phyloP scores from a whole-genome alignment of 2,888 invertebrate species.

The Norana najaformis region DNA sequence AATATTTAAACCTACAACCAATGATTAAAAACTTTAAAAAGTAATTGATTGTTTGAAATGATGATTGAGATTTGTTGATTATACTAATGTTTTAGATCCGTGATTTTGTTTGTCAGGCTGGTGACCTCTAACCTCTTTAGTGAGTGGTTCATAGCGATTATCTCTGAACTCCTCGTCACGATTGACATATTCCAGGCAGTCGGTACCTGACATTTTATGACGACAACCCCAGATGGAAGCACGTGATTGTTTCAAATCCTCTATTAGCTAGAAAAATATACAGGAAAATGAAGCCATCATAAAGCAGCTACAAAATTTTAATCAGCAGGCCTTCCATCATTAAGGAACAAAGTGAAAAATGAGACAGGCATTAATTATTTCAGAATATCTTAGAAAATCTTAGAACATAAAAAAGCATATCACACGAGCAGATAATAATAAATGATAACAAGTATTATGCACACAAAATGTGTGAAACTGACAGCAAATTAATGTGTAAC shows the following conservation, averaged over 20 bases:
- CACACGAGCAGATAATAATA: no score
- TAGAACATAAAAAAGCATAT: no score
- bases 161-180: constrained; percentile 10
- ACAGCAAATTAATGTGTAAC: no score
- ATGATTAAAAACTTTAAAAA: background rate
- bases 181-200: background rate
- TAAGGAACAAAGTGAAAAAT: no score
- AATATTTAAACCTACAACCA: background rate
- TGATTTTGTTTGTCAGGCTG: background rate
- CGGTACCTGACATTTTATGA: background rate
- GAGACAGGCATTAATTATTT: no score
- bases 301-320: no score
- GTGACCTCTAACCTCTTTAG: background rate
- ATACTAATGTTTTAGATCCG: no score
- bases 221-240: constrained; percentile 17
- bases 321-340: no score
- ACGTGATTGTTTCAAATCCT: background rate
- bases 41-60: background rate
- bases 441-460: no score
- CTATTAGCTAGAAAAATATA: background rate
- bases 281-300: background rate
- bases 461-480: no score
- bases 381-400: no score
- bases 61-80: background rate
- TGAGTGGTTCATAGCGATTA: background rate